Conservation (phyloP, 2,888 invertebrate genomes). For the Noctua janthe region DNA sequence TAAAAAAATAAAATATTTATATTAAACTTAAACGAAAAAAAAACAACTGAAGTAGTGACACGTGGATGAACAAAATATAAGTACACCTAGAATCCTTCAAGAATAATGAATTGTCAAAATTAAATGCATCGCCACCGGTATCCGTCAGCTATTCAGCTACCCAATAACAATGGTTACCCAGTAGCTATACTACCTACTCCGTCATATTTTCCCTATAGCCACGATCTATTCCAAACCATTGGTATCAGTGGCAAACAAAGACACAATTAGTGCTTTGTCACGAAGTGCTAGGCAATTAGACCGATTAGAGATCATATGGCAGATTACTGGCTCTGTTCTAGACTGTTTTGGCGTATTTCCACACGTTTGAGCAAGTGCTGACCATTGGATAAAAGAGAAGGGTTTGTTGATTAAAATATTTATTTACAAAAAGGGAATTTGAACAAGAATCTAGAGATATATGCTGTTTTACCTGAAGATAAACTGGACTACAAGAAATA, state of each 20-base stretch:
- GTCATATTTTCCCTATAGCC: background rate
- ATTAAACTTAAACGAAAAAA: too few species aligned
- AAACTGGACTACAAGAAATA: too few species aligned
- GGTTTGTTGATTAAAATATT: background rate
- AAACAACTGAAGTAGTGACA: too few species aligned
- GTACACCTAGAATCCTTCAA: too few species aligned
- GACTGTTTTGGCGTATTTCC: background rate
- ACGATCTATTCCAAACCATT: constrained; percentile 5
- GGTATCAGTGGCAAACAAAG: constrained; percentile 30
- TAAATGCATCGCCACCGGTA: background rate
- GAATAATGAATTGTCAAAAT: too few species aligned
- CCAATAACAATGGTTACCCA: background rate
- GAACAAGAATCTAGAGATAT: too few species aligned
- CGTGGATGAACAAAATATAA: too few species aligned
- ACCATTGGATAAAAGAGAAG: background rate
- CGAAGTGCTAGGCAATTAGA: constrained; percentile 26
- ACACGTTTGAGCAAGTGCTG: background rate
- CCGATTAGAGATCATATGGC: background rate
- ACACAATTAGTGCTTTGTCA: constrained; percentile 43
- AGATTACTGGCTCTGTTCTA: background rate
- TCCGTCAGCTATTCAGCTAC: background rate
- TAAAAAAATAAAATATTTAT: too few species aligned
- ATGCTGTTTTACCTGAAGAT: too few species aligned
- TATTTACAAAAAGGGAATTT: too few species aligned
- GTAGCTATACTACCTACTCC: background rate